Evolutionary conservation across 2,113 vertebrate species (phyloP), one percentile per base, ranked within the genome.

Genomic region (Nyctibius bracteatus): DNA sequence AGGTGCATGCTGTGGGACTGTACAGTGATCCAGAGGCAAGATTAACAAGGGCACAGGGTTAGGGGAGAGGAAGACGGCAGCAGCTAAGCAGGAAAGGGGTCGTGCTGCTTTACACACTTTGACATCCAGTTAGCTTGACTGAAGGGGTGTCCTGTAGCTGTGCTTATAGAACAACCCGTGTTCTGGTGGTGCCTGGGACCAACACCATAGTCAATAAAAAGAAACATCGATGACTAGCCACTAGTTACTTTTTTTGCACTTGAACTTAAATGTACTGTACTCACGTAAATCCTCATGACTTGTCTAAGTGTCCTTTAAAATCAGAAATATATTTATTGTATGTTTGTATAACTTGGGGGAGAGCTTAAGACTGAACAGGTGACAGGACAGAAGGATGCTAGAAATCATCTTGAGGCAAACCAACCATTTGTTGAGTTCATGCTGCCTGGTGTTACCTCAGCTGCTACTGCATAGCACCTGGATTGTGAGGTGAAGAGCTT

Each of bases 271-370:
- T 58, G 97, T 98, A 98, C 98, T 98, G 98, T 98, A 98, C 94
- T 98, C 95, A 96, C 81, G 20, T 98, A 97, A 97, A 95, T 97
- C 96, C 95, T 97, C 97, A 98, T 97, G 97, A 97, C 97, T 98
- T 97, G 96, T 98, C 97, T 96, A 98, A 98, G 98, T 98, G 98
- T 98, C 98, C 98, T 98, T 98, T 97, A 93, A 98, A 97, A 97
- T 97, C 95, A 96, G 96, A 97, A 91, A 96, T 96, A 88, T 98
- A 98, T 98, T 98, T 98, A 98, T 98, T 98, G 43, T 97, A 94
- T 96, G 97, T 97, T 97, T 96, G 87, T 96, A 87, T 94, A 96
- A 93, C 81, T 58, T 30, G 89, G 92, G 73, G 61, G 81, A 95
- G 84, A 95, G 77, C 54, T 86, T 54, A 94, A 95, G 94, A 87